These are phyloP conservation scores for Porites rus DNA, from an alignment of 92 coral and sea anemone genomes.

Conservation along the genomic window DNA sequence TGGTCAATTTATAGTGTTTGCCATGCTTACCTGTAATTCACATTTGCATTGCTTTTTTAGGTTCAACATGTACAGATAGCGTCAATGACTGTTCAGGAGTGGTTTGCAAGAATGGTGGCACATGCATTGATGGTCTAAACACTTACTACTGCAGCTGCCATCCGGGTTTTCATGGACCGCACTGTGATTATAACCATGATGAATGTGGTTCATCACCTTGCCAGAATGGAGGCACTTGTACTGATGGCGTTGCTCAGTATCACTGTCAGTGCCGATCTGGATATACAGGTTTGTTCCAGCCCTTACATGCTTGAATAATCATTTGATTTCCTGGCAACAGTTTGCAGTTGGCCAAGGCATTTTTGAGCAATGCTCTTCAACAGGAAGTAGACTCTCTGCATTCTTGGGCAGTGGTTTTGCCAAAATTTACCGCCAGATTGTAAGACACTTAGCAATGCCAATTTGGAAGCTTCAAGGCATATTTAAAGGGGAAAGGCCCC, in stretches of 20 bases:
- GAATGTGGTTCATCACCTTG: slow-evolving; percentile 90
- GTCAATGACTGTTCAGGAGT: slow-evolving; percentile 63
- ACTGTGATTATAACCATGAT: slow-evolving; percentile 74
- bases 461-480: too few relatives aligned
- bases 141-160: slow-evolving; percentile 83
- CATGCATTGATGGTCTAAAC: slow-evolving; percentile 66
- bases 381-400: too few relatives aligned
- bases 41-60: background rate
- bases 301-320: background rate
- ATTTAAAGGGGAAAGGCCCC: too few relatives aligned
- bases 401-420: too few relatives aligned
- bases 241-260: slow-evolving; percentile 84
- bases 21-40: background rate
- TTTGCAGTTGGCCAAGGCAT: background rate
- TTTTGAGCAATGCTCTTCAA: too few relatives aligned
- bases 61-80: slow-evolving; percentile 58
- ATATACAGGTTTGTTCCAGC: slow-evolving; percentile 71
- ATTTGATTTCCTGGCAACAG: background rate
- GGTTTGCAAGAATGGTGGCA: slow-evolving; percentile 73
- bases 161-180: slow-evolving; percentile 74
- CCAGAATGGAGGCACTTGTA: slow-evolving; percentile 86
- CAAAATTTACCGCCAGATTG: too few relatives aligned
- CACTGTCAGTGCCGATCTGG: slow-evolving; percentile 84
- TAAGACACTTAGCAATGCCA: too few relatives aligned
- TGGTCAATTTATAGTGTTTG: background rate